These are phyloP conservation scores for Zosterops hypoxanthus DNA, from an alignment of 2,113 vertebrate genomes.

Conservation along the genomic window DNA sequence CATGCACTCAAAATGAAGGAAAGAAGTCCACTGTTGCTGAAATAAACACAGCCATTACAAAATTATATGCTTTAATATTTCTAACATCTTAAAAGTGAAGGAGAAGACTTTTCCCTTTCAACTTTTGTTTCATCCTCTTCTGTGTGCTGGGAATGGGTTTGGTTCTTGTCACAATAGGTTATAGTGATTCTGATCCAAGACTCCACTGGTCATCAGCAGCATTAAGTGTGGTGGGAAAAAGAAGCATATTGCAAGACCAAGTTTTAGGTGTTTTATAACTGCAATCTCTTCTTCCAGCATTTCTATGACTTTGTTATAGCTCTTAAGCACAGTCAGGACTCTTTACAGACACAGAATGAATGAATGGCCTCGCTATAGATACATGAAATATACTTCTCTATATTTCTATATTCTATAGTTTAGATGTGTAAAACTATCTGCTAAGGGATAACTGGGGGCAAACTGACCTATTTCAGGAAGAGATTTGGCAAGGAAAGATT, in stretches of 20 bases:
- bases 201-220: background rate
- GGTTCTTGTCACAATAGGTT: background rate
- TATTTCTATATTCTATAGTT: background rate
- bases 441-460: background rate
- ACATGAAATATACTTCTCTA: background rate
- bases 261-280: background rate
- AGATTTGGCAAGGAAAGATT: background rate
- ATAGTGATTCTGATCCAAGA: background rate
- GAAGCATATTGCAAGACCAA: background rate
- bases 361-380: background rate
- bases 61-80: background rate
- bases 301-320: background rate
- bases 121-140: background rate
- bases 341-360: background rate
- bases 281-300: background rate
- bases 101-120: background rate
- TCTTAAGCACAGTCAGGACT: background rate
- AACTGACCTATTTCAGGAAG: background rate
- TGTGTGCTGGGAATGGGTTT: background rate
- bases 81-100: background rate
- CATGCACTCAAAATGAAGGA: background rate
- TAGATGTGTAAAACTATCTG: background rate
- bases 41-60: background rate
- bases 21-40: background rate
- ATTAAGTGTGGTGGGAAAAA: background rate